phyloP scores from a whole-genome alignment of 2,113 vertebrate genomes.

The Sisor rabdophorus region DNA sequence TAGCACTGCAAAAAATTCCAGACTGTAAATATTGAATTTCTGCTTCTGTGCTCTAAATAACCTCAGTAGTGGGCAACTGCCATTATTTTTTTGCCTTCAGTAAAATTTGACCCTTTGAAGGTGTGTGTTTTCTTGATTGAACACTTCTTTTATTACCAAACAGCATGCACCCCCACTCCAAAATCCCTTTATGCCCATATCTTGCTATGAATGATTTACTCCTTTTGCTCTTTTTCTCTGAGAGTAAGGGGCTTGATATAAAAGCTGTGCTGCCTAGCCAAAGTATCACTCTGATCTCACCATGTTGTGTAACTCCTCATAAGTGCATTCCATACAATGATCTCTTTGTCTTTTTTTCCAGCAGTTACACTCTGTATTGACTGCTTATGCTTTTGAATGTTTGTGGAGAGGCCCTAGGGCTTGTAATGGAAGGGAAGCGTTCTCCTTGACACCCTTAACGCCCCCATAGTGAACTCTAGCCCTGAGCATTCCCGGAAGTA shows the following conservation, averaged over 20 bases:
- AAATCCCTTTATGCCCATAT: constrained; percentile 5
- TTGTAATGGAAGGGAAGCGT: constrained; percentile 68
- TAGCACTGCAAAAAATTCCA: constrained; percentile 28
- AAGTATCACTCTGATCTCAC: constrained; percentile 72
- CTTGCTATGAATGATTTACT: constrained; percentile 71
- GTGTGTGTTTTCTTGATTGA: constrained; percentile 43
- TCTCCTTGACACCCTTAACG: constrained; percentile 77
- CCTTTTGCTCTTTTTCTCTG: constrained; percentile 58
- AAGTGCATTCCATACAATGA: constrained; percentile 66
- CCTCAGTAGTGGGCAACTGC: constrained; percentile 55
- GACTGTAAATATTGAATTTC: constrained; percentile 52
- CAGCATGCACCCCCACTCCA: constrained; percentile 59
- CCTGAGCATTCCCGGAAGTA: constrained; percentile 72
- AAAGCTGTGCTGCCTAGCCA: constrained; percentile 57
- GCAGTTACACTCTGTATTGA: constrained; percentile 74
- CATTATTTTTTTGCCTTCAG: constrained; percentile 33
- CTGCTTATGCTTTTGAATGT: constrained; percentile 78
- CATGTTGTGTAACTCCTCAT: constrained; percentile 75
- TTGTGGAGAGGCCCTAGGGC: constrained; percentile 69
- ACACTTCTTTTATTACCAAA: constrained; percentile 50
- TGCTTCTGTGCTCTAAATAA: constrained; percentile 53
- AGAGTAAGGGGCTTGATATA: constrained; percentile 62
- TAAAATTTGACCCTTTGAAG: constrained; percentile 44
- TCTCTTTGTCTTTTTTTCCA: constrained; percentile 58
- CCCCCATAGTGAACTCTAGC: constrained; percentile 78